These are phyloP conservation scores for Chorisops tibialis DNA, from an alignment of 2,888 invertebrate genomes.

Conservation along the genomic window DNA sequence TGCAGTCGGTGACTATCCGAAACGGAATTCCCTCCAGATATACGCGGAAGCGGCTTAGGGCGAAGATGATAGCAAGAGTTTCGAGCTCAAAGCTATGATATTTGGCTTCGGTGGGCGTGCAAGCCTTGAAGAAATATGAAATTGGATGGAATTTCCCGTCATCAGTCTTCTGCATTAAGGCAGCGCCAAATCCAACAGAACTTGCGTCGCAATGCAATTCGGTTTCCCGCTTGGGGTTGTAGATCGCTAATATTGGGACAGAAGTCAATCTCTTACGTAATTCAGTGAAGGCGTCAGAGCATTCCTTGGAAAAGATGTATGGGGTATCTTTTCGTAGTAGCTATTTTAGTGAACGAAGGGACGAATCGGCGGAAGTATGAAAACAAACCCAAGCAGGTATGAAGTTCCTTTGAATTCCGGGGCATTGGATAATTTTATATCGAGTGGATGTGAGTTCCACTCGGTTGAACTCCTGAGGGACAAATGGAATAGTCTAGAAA, in stretches of 20 bases:
- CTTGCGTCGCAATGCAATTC: conserved; percentile 42
- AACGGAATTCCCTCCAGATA: conserved; percentile 38
- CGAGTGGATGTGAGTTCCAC: no score
- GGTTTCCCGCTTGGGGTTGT: conserved; percentile 36
- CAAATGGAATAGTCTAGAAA: neutral
- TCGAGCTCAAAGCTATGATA: conserved; percentile 43
- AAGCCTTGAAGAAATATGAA: conserved; percentile 39
- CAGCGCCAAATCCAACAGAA: conserved; percentile 37
- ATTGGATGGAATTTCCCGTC: conserved; percentile 39
- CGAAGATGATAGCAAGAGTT: conserved; percentile 38
- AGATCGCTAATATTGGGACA: conserved; percentile 39
- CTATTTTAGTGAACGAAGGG: conserved; percentile 41
- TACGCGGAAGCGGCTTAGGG: conserved; percentile 37
- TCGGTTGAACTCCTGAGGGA: neutral
- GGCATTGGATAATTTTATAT: no score
- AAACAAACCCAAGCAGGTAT: no score
- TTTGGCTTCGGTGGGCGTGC: conserved; percentile 36
- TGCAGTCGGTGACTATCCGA: conserved; percentile 40
- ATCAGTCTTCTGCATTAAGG: conserved; percentile 35
- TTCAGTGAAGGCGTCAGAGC: conserved; percentile 11
- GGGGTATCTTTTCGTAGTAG: no score
- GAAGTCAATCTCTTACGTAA: conserved; percentile 26
- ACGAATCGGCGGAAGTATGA: no score
- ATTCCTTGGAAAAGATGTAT: no score
- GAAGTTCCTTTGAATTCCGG: no score